phyloP scores from a whole-genome alignment of 2,888 invertebrate genomes.

The Chymomyza procnemis region DNA sequence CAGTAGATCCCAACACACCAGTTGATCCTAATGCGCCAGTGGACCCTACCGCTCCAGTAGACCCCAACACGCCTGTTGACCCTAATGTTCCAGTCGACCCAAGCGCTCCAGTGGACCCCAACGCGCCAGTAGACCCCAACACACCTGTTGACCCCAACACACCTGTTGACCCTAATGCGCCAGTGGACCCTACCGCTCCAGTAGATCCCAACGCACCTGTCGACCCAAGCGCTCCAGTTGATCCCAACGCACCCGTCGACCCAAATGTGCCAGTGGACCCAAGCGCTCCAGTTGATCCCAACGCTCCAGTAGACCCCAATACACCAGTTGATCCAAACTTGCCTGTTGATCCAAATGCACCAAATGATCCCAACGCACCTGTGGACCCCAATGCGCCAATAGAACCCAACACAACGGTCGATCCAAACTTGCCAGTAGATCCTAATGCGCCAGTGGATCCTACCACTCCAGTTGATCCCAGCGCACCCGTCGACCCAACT shows the following conservation, averaged over 20 bases:
- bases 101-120: constrained; percentile 18
- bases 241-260: not conserved
- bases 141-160: constrained; percentile 16
- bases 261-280: constrained; percentile 10
- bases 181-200: constrained; percentile 20
- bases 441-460: constrained; percentile 1
- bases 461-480: constrained; percentile 6
- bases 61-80: constrained; percentile 21
- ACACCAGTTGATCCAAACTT: constrained; percentile 17
- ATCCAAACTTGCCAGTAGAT: constrained; percentile 22
- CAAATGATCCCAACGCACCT: constrained; percentile 25
- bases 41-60: constrained; percentile 9
- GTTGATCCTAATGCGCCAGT: constrained; percentile 18
- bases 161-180: constrained; percentile 25
- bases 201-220: constrained; percentile 15
- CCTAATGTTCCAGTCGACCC: constrained; percentile 27
- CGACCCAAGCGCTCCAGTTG: constrained; percentile 19
- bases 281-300: constrained; percentile 14
- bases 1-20: constrained; percentile 7
- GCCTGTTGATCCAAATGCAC: constrained; percentile 24
- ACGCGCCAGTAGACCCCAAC: constrained; percentile 20
- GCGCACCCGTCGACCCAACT: constrained; percentile 11
- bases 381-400: constrained; percentile 17
- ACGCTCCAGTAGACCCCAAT: constrained; percentile 16
- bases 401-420: constrained; percentile 7